Conservation (phyloP, 2,888 invertebrate genomes). For the Ephialtes manifestator region DNA sequence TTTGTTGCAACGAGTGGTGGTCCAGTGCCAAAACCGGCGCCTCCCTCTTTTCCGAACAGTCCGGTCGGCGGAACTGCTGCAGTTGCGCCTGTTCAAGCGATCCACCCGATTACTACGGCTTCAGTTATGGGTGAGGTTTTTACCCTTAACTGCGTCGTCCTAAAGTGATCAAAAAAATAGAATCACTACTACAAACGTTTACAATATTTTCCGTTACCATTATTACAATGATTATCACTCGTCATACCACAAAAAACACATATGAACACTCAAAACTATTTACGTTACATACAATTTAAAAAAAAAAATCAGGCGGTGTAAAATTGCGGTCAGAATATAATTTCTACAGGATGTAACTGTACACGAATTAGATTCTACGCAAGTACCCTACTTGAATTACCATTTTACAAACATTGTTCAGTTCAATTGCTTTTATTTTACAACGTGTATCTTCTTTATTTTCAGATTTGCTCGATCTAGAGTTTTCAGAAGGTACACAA, state of each 20-base stretch:
- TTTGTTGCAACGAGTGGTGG: constrained; percentile 79
- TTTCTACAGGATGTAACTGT: no score
- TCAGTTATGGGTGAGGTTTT: constrained; percentile 78
- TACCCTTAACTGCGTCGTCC: background rate
- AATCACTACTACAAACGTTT: no score
- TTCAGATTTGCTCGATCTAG: constrained; percentile 83
- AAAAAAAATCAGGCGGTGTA: no score
- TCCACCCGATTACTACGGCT: constrained; percentile 71
- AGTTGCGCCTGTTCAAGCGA: constrained; percentile 76
- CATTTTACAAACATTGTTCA: background rate
- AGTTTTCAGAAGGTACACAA: constrained; percentile 81
- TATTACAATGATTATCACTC: background rate
- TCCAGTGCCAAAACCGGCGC: constrained; percentile 85
- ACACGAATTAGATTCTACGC: background rate
- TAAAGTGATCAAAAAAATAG: background rate
- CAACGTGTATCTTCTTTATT: constrained; percentile 75
- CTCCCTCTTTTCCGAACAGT: constrained; percentile 86
- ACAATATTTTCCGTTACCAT: background rate
- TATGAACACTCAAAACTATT: background rate
- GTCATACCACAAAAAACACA: background rate
- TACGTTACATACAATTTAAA: no score
- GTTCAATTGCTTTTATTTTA: constrained; percentile 20
- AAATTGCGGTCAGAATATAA: no score
- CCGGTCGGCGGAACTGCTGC: constrained; percentile 76
- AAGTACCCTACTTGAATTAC: background rate